Conservation (phyloP, 2,888 invertebrate genomes). For the Gastracanthus pulcherrimus region DNA sequence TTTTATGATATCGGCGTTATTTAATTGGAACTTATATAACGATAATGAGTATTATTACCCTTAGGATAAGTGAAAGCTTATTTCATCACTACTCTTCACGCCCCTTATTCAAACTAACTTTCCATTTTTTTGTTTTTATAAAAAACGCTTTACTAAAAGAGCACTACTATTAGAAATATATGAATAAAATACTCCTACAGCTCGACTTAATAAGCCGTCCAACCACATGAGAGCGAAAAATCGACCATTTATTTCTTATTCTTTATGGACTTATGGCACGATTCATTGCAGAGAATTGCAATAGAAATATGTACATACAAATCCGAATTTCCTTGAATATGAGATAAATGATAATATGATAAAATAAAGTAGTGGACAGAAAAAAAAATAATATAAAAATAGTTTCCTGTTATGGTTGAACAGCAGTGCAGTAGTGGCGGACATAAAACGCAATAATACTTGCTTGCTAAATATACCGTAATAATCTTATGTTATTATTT, state of each 20-base stretch:
- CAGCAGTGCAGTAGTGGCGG: slow-evolving; percentile 38
- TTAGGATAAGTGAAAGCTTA: slow-evolving; percentile 45
- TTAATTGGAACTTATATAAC: slow-evolving; percentile 21
- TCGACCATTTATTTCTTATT: slow-evolving; percentile 32
- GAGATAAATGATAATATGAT: slow-evolving; percentile 11
- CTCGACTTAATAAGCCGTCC: slow-evolving; percentile 32
- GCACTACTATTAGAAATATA: slow-evolving; percentile 37
- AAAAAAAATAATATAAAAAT: slow-evolving; percentile 19
- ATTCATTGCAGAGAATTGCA: slow-evolving; percentile 43
- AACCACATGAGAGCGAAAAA: slow-evolving; percentile 46
- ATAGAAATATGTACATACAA: slow-evolving; percentile 34
- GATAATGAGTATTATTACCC: slow-evolving; percentile 52
- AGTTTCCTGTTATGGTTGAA: slow-evolving; percentile 44
- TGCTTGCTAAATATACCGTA: slow-evolving; percentile 30
- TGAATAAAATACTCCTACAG: slow-evolving; percentile 52
- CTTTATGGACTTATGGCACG: slow-evolving; percentile 50
- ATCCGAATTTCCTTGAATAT: background rate
- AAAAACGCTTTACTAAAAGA: slow-evolving; percentile 43
- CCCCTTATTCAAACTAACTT: slow-evolving; percentile 8
- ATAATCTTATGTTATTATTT: slow-evolving; percentile 23
- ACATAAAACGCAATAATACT: slow-evolving; percentile 51
- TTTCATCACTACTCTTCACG: slow-evolving; percentile 38
- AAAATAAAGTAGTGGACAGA: background rate
- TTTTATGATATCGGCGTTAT: slow-evolving; percentile 6
- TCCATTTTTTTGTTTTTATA: slow-evolving; percentile 26